A percentile compares a stretch with the other conserved stretches of the same genome.
Conservation (phyloP, 2,888 invertebrate genomes). For the Macroteleia sp. region DNA sequence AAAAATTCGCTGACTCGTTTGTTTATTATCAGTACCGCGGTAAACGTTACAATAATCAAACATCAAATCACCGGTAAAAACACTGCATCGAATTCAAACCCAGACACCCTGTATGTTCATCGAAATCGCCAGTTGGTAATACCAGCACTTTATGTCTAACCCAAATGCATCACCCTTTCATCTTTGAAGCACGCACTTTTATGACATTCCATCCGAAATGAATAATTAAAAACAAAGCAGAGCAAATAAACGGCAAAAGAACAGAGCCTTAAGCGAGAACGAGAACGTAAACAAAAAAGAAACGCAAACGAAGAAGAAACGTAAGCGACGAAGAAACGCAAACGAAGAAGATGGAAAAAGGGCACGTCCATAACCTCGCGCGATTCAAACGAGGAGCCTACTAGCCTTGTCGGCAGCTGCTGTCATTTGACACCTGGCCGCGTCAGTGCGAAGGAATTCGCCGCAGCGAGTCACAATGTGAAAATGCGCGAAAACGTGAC, state of each 20-base stretch:
- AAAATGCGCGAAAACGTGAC: neutral
- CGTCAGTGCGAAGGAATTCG: too few species aligned
- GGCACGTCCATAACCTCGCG: neutral
- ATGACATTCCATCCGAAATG: neutral
- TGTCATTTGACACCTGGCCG: constrained; percentile 33
- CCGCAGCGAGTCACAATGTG: too few species aligned
- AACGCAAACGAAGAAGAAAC: neutral
- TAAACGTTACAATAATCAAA: too few species aligned
- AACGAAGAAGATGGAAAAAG: neutral
- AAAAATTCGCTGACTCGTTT: too few species aligned
- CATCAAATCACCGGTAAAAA: neutral
- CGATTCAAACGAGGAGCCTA: neutral
- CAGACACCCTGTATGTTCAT: constrained; percentile 25
- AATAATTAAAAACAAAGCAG: neutral
- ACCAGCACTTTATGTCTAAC: constrained; percentile 8
- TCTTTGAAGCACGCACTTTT: neutral
- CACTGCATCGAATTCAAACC: neutral
- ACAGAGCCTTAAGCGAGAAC: too few species aligned
- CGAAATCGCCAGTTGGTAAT: constrained; percentile 2
- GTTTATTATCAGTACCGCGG: too few species aligned
- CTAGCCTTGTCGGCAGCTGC: neutral
- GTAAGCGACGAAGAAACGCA: neutral
- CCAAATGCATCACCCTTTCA: constrained; percentile 17
- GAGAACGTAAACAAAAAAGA: too few species aligned
- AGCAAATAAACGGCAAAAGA: too few species aligned